Evolutionary conservation across 2,113 vertebrate genomes (phyloP).

Genomic region (Nyctibius bracteatus): DNA sequence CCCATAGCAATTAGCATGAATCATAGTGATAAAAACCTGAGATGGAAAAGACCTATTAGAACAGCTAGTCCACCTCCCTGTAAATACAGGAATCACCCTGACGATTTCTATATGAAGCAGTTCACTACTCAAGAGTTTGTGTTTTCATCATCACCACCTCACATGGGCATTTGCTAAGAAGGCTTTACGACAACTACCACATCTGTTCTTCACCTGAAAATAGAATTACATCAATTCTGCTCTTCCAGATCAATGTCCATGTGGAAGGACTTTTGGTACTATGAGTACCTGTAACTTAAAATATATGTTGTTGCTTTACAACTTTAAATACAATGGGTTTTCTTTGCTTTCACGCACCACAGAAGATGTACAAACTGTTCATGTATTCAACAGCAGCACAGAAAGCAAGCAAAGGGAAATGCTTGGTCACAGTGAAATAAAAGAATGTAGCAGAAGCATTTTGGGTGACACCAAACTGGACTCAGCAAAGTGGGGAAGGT

Average conservation of each 20-base stretch:
- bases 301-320: background rate
- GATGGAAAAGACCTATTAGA: slow-evolving; percentile 35
- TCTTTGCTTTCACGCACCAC: background rate
- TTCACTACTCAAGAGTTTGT: background rate
- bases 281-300: background rate
- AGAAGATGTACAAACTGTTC: background rate
- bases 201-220: background rate
- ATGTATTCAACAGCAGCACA: background rate
- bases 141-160: background rate
- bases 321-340: background rate
- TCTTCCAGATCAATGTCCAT: background rate
- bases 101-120: background rate
- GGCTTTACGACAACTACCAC: background rate
- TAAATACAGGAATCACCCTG: slow-evolving; percentile 11
- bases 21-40: slow-evolving; percentile 11
- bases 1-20: slow-evolving; percentile 62
- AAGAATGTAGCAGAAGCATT: background rate
- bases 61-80: background rate
- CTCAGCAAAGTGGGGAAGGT: background rate
- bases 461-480: background rate
- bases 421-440: background rate
- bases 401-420: background rate
- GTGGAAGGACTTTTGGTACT: background rate
- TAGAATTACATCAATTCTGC: background rate
- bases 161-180: background rate